A percentile compares a stretch with the other conserved stretches of the same genome.
Conservation (phyloP, 1,140 invertebrate genomes). For the Cardiocondyla obscurior region DNA sequence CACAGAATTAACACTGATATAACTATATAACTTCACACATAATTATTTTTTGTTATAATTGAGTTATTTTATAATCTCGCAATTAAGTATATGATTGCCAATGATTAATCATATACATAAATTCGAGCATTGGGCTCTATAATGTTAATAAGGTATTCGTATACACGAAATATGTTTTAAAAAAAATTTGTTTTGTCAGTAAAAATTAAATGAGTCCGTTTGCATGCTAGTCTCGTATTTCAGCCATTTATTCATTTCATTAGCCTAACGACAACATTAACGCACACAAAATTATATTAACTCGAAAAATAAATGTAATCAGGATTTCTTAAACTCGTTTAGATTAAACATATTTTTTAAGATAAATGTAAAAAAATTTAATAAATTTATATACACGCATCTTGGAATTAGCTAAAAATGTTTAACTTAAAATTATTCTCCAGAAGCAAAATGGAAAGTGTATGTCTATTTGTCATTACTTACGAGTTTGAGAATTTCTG, state of each 20-base stretch:
- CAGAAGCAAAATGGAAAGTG: not conserved
- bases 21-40: not conserved
- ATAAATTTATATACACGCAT: not conserved
- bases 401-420: not conserved
- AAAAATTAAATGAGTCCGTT: slow-evolving; percentile 3
- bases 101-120: not conserved
- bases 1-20: not conserved
- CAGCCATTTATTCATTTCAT: slow-evolving; percentile 27
- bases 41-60: not conserved
- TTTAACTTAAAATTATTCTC: not conserved
- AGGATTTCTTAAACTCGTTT: slow-evolving; percentile 11
- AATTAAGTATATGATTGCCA: not conserved
- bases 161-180: not conserved
- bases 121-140: not conserved
- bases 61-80: not conserved
- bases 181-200: not conserved
- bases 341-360: not conserved
- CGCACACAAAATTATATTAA: not conserved
- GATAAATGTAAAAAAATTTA: not conserved
- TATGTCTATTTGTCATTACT: not conserved
- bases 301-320: not conserved
- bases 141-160: not conserved
- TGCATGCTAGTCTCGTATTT: slow-evolving; percentile 26
- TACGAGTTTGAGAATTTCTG: not conserved
- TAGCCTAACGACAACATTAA: not conserved